Base-by-base conservation (phyloP, 2,113 vertebrate genomes). In the Machaerirhynchus nigripectus region DNA sequence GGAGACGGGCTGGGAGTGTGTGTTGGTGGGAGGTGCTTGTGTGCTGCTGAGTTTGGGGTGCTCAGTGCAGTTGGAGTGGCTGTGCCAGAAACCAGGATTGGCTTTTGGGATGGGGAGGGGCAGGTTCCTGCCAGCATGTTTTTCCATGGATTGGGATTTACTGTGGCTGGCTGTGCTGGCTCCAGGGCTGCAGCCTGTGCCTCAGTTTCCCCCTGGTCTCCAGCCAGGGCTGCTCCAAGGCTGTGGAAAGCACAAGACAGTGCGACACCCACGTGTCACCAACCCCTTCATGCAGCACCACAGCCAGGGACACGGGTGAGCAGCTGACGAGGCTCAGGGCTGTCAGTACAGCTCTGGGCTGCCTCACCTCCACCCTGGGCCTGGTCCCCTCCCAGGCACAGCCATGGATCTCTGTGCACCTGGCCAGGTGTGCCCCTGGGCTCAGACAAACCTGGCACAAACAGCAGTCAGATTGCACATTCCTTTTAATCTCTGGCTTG, bases 401-500 rank as follows among this genome's bases (percentile, higher is more conserved):
- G 87, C 61, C 47, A 15, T 11, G 35, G 50, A 7, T 35, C 31
- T 39, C 18, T 33, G 27, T n/a, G 60, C 31, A 52, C 46, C 63
- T 49, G 60, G 42, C 35, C 83, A 76, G 52, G 26, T 31, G 71
- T 27, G 44, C 27, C 8, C 16, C 65, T 13, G 2, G 3, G 10
- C 39, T 42, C 26, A 1, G 37, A 76, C 63, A 86, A 61, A 93
- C 37, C 16, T 10, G 15, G 39, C 44, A 17, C 35, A 23, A 28
- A 30, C 63, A 78, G 15, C 18, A 7, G 11, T 73, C 42, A 42
- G 68, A 90, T 84, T 84, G 80, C 74, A 73, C 22, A 2, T 63
- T 31, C 2, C 3, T 83, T 96, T 96, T 96, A 96, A 91, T 97
- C 40, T 86, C 75, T 57, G 39, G 79, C 57, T 76, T 65, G 82